Percentiles rank a stretch among this genome's conserved stretches.
These are phyloP conservation scores for Fulica atra DNA, from an alignment of 2,113 vertebrate genomes.

Conservation along the genomic window DNA sequence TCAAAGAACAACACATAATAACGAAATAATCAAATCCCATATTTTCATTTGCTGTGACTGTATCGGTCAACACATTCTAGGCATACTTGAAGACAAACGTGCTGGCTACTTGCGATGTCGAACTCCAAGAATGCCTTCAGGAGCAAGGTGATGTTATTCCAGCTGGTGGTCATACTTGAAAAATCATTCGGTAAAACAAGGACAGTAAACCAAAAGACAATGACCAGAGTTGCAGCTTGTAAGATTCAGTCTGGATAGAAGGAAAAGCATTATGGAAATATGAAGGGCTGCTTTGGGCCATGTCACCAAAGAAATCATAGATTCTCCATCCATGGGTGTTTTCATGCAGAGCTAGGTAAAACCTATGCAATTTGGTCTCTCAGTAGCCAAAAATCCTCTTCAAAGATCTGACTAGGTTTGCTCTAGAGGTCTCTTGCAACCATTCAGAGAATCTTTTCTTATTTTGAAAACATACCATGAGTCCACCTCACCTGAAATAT, in stretches of 20 bases:
- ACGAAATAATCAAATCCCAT: not conserved
- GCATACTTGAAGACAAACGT: not conserved
- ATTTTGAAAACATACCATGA: not conserved
- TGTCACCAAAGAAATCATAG: not conserved
- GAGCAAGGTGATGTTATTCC: not conserved
- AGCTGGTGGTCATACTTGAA: not conserved
- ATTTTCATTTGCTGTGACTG: not conserved
- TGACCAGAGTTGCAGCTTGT: not conserved
- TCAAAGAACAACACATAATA: not conserved
- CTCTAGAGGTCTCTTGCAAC: not conserved
- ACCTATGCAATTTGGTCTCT: not conserved
- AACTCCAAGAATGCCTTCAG: not conserved
- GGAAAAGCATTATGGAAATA: not conserved
- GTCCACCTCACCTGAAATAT: not conserved
- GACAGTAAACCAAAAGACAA: not conserved
- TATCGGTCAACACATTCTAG: not conserved
- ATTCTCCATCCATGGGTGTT: not conserved
- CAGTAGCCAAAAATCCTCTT: not conserved
- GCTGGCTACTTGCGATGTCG: not conserved
- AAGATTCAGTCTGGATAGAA: not conserved
- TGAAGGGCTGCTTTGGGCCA: not conserved
- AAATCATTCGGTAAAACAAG: not conserved
- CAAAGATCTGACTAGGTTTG: not conserved
- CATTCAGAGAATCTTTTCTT: not conserved
- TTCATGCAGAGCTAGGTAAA: not conserved